phyloP scores from a whole-genome alignment of 2,888 invertebrate species.

The Exephanes ischioxanthus region DNA sequence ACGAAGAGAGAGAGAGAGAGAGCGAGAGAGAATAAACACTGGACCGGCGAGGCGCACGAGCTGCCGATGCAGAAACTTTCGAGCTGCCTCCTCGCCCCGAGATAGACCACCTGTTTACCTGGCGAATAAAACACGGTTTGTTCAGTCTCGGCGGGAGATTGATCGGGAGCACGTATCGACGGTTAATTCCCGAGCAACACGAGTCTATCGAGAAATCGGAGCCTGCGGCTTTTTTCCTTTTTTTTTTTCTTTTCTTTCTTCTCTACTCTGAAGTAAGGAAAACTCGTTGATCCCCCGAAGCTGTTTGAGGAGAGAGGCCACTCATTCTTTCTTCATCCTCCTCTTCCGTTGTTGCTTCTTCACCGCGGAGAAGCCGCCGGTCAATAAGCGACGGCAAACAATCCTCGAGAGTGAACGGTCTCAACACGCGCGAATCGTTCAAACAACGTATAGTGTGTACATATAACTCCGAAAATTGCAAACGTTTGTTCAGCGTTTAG shows the following conservation, averaged over 20 bases:
- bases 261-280: conserved; percentile 2
- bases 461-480: conserved; percentile 57
- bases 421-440: conserved; percentile 54
- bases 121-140: conserved; percentile 33
- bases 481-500: conserved; percentile 65
- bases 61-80: conserved; percentile 48
- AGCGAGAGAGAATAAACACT: conserved; percentile 44
- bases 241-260: neutral
- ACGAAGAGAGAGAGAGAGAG: neutral
- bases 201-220: conserved; percentile 12
- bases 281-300: conserved; percentile 19
- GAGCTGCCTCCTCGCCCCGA: conserved; percentile 24
- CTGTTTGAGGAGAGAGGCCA: conserved; percentile 29
- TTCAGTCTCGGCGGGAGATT: conserved; percentile 45
- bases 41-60: conserved; percentile 2
- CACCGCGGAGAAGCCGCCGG: conserved; percentile 50
- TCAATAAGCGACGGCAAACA: conserved; percentile 68
- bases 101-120: conserved; percentile 58
- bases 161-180: conserved; percentile 38
- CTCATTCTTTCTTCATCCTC: conserved; percentile 17
- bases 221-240: conserved; percentile 8
- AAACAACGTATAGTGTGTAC: conserved; percentile 44
- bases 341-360: conserved; percentile 46
- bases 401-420: conserved; percentile 20
- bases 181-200: neutral